Conservation (phyloP, 2,888 invertebrate genomes). For the Pelosia muscerda region DNA sequence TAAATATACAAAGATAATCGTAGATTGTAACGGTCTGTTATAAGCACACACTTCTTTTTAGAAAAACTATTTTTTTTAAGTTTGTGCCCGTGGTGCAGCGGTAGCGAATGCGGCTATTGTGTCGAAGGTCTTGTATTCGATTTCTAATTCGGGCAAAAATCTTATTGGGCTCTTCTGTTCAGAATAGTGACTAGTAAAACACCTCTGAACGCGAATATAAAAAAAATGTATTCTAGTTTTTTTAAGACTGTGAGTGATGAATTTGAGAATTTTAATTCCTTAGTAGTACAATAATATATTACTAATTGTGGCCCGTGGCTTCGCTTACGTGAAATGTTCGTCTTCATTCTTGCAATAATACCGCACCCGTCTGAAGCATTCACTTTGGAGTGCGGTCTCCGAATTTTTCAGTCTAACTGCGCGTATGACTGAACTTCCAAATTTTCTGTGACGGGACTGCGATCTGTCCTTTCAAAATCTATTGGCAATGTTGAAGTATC, state of each 20-base stretch:
- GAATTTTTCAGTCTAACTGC: no score
- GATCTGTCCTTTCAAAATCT: no score
- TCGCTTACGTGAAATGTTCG: background rate
- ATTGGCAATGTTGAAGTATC: no score
- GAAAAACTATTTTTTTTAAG: constrained; percentile 22
- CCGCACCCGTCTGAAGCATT: no score
- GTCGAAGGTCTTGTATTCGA: background rate
- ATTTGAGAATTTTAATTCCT: background rate
- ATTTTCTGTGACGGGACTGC: no score
- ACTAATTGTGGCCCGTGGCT: background rate
- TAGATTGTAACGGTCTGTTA: constrained; percentile 25
- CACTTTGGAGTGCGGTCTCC: no score
- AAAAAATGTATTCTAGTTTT: no score
- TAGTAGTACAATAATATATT: background rate
- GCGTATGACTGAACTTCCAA: no score
- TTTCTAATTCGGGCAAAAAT: background rate
- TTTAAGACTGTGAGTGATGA: no score
- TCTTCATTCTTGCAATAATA: no score
- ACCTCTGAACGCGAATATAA: background rate
- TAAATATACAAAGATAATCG: constrained; percentile 27
- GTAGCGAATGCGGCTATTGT: background rate
- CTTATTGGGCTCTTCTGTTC: background rate
- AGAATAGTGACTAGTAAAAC: background rate
- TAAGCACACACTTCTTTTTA: constrained; percentile 19
- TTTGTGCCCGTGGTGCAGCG: constrained; percentile 12